Base-by-base conservation (phyloP, 92 coral and sea anemone species). In the Siderastrea siderea region DNA sequence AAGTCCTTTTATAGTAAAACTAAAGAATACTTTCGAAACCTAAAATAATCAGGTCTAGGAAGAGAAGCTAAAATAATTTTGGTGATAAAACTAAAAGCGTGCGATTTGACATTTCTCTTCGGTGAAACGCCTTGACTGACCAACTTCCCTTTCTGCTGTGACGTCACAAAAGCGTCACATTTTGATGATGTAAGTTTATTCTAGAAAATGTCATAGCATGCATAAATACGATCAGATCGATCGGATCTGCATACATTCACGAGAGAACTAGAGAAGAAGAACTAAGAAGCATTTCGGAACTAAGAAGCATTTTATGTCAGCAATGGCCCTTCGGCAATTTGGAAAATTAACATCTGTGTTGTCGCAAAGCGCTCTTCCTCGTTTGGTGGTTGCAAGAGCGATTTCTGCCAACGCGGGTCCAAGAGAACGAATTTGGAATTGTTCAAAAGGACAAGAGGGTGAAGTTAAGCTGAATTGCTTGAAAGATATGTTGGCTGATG, bases 391-490 rank as follows among this genome's bases (percentile, higher is more conserved):
- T 5, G 64, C 52, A 11, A 51, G 66, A 53, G 72, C 80, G 5
- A 54, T 84, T 43, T 84, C 87, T 3, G 46, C 80, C 11, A 61
- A 84, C 26, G 64, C 80, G 0, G 73, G 72, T 43, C 81, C 87
- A 13, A 61, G 80, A 74, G 72, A 84, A 73, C 79, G 87, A 43
- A 73, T 84, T 48, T 84, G 80, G 80, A 62, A 88, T 70, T 88
- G 92, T 72, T 79, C 71, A 16, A 90, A 81, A 53, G 86, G 65
- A 72, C 55, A 45, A 13, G 55, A 62, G 1, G 88, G 92, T 1
- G 71, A 82, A 47, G 71, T 92, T 61, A 74, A 82, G 58, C 26
- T 92, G 53, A 71, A 87, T 15, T 94, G 96, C 73, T 62, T 94
- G 59, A 90, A 94, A 79, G 83, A 71, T 61, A 86, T 94, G 87